These are phyloP conservation scores for Dasyornis broadbenti DNA, from an alignment of 2,113 vertebrate species.

Conservation along the genomic window DNA sequence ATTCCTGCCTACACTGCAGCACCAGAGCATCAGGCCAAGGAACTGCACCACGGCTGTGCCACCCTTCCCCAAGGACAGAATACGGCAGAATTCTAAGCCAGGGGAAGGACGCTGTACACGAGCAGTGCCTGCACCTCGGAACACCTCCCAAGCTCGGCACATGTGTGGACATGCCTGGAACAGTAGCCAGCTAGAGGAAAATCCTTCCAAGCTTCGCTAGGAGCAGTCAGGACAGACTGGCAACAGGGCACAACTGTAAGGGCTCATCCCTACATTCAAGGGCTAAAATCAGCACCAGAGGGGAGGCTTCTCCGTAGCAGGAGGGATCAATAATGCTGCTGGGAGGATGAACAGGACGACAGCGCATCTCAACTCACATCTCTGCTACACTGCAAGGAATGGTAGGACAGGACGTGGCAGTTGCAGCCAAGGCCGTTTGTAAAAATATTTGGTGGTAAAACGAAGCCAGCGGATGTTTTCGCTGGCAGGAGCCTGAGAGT, in stretches of 20 bases:
- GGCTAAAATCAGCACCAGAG: not conserved
- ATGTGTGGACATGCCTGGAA: rapidly evolving
- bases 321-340: not conserved
- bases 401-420: not conserved
- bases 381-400: not conserved
- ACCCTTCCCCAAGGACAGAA: not conserved
- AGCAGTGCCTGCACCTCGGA: not conserved
- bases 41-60: rapidly evolving
- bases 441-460: conserved; percentile 66
- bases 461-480: conserved; percentile 66
- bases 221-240: not conserved
- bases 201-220: not conserved
- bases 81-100: rapidly evolving
- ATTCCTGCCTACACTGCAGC: not conserved
- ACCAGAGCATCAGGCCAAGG: not conserved
- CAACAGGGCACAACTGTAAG: not conserved
- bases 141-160: rapidly evolving
- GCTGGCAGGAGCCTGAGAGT: conserved; percentile 40
- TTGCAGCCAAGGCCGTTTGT: conserved; percentile 15
- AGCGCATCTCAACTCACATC: not conserved
- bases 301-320: not conserved
- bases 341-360: rapidly evolving
- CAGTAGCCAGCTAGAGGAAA: not conserved
- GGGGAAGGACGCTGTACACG: rapidly evolving
- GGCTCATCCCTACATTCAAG: not conserved